Evolutionary conservation across 2,113 vertebrate genomes (phyloP), one percentile per base, ranked within the genome.

Genomic region (Notothenia rossii): DNA sequence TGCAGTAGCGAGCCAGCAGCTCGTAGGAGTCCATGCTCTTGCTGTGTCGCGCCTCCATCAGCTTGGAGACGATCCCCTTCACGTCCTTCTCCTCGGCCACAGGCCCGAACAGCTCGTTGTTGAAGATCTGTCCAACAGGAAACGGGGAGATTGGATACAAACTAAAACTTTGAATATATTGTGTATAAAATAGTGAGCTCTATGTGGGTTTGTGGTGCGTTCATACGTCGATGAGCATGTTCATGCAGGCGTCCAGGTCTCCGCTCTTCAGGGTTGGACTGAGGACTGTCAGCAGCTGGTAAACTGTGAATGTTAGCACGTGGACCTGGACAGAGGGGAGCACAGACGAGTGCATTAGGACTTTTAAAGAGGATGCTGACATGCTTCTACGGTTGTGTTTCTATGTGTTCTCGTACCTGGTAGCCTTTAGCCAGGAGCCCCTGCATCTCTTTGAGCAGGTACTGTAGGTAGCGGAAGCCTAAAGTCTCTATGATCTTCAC

Each of bases 41-140:
- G 94, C 96, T 99, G 94, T 97, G 96, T 29, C 97, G 96, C 0
- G 98, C 98, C 91, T 99, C 98, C 98, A 99, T 98, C 76, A 97
- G 93, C 90, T 99, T 99, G 75, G 97, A 98, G 50, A 98, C 93
- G 6, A 99, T 99, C 49, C 97, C 97, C 55, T 97, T 99, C 53
- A 99, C 96, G 63, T 97, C 97, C 72, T 99, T 99, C 86, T 99
- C 97, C 91, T 98, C 98, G 0, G 98, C 97, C 53, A 99, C 18
- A 0, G 94, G 86, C 2, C 98, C 98, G 60, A 99, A 99, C 66
- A 99, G 91, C 85, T 99, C 98, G 1, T 95, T 96, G 89, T 98
- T 98, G 89, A 98, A 99, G 88, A 99, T 96, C 98, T 99, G 92
- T 12, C 13, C 4, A 33, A 63, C 1, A 18, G 7, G 8, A n/a